phyloP scores from a whole-genome alignment of 2,797 vertebrate species.

The Pipistrellus pipistrellus region DNA sequence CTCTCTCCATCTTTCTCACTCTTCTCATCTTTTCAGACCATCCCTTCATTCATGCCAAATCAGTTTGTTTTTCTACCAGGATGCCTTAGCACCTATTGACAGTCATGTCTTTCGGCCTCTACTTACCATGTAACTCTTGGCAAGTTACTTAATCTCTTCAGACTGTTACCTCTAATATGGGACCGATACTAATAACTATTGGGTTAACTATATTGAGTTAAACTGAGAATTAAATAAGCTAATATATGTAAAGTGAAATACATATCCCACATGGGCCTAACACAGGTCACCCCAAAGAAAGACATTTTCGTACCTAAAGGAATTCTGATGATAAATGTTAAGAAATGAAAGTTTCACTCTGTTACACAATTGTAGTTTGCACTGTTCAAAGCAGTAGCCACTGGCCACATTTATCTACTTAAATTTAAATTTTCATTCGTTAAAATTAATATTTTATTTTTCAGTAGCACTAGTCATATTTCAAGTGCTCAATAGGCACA shows the following conservation, averaged over 20 bases:
- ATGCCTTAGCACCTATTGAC: background rate
- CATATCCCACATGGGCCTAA: background rate
- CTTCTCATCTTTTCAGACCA: background rate
- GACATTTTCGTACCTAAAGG: conserved; percentile 14
- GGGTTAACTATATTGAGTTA: background rate
- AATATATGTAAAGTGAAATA: background rate
- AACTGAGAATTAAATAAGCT: background rate
- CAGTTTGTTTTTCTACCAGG: background rate
- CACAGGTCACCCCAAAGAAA: background rate
- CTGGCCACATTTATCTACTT: background rate
- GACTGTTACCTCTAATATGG: background rate
- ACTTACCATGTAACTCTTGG: background rate
- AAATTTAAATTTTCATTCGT: conserved; percentile 8
- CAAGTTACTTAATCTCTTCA: background rate
- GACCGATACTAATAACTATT: background rate
- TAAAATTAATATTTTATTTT: background rate
- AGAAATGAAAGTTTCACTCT: conserved; percentile 9
- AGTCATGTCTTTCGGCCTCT: background rate
- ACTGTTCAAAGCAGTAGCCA: background rate
- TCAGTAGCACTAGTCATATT: background rate
- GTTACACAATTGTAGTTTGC: background rate
- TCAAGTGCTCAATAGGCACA: background rate
- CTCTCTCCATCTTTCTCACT: background rate
- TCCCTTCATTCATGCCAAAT: background rate
- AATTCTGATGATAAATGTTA: background rate